Percentiles rank a stretch among this genome's conserved stretches.
These are phyloP conservation scores for Acrocephalus scirpaceus DNA, from an alignment of 2,797 vertebrate genomes.

Conservation along the genomic window DNA sequence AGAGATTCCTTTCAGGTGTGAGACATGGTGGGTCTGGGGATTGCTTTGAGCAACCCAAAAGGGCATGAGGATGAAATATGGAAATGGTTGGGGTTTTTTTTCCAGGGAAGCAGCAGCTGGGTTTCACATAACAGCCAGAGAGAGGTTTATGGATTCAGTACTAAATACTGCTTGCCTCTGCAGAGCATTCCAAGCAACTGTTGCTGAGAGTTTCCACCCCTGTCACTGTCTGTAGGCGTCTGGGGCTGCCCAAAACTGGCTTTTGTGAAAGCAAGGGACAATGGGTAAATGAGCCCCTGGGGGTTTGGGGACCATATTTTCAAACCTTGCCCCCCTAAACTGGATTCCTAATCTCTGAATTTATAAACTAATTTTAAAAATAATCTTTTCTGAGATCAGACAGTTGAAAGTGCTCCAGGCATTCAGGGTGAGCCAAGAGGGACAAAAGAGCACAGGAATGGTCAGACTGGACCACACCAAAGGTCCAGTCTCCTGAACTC, in stretches of 20 bases:
- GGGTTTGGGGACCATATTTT: neutral
- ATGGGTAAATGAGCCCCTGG: neutral
- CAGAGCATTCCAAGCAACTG: neutral
- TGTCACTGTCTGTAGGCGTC: neutral
- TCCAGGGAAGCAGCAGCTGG: neutral
- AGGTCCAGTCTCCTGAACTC: neutral
- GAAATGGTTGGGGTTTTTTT: neutral
- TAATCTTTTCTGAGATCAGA: neutral
- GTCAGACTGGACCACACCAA: neutral
- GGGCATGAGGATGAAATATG: neutral
- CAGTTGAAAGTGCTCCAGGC: neutral
- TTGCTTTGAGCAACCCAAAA: neutral
- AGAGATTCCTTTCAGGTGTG: neutral
- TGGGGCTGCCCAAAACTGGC: neutral
- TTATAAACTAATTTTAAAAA: neutral
- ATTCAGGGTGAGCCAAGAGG: neutral
- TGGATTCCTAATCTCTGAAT: neutral
- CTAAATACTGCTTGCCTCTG: neutral
- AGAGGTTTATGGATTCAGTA: neutral
- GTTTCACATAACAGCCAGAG: neutral
- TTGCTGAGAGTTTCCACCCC: neutral
- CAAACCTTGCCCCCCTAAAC: neutral
- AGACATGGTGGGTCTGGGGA: neutral
- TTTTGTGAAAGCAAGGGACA: neutral
- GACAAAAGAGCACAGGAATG: neutral